Evolutionary conservation across 2,888 invertebrate genomes (phyloP).

Genomic region (Tricholauxania praeusta): DNA sequence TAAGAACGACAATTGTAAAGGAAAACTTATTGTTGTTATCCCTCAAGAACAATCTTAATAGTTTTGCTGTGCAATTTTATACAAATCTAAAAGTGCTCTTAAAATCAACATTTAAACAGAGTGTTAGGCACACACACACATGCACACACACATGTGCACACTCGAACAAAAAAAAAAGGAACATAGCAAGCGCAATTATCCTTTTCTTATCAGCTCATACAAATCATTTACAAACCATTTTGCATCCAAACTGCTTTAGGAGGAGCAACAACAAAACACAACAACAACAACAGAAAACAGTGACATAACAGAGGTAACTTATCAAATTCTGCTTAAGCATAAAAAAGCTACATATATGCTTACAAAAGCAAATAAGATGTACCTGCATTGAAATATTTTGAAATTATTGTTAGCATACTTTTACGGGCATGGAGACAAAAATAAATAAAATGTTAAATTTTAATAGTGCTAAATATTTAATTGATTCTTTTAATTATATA

Average conservation of each 20-base stretch:
- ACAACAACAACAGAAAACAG: background rate
- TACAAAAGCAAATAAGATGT: too few relatives aligned
- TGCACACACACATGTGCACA: background rate
- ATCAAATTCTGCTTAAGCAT: background rate
- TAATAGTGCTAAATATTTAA: too few relatives aligned
- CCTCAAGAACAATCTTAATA: too few relatives aligned
- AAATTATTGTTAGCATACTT: too few relatives aligned
- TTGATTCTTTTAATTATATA: too few relatives aligned
- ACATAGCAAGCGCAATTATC: background rate
- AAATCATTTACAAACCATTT: slow-evolving; percentile 29
- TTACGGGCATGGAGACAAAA: too few relatives aligned
- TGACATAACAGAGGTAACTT: background rate
- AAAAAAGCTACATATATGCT: background rate
- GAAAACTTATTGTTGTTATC: too few relatives aligned
- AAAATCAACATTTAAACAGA: background rate
- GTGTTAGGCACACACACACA: background rate
- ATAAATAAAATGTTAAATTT: too few relatives aligned
- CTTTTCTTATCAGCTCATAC: slow-evolving; percentile 14
- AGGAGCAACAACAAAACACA: slow-evolving; percentile 11
- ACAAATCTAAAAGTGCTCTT: too few relatives aligned
- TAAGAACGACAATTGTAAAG: too few relatives aligned
- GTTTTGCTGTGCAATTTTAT: too few relatives aligned
- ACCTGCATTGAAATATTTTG: too few relatives aligned
- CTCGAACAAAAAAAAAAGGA: background rate
- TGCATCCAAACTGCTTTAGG: background rate